These are phyloP conservation scores for Sebastes cheni DNA, from an alignment of 2,797 vertebrate species.

Conservation along the genomic window DNA sequence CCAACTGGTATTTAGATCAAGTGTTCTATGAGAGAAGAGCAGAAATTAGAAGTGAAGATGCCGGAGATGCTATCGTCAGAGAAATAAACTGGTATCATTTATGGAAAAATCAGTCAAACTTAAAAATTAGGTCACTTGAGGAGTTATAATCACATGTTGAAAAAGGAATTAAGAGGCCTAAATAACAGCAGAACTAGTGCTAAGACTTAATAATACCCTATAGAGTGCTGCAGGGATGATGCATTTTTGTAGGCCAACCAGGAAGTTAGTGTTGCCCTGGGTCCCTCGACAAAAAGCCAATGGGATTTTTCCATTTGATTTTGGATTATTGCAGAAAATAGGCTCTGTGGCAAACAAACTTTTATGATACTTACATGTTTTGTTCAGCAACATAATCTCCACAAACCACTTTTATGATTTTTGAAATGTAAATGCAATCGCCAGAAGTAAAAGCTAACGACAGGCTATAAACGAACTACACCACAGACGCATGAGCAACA, in stretches of 20 bases:
- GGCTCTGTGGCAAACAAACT: neutral
- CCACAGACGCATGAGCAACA: neutral
- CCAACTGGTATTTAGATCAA: constrained; percentile 29
- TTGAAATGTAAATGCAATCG: neutral
- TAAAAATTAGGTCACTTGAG: constrained; percentile 7
- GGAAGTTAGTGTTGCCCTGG: neutral
- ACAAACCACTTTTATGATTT: neutral
- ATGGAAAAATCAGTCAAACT: neutral
- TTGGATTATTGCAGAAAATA: no score
- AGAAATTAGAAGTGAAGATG: constrained; percentile 12
- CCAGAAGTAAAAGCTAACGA: neutral
- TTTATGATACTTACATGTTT: neutral
- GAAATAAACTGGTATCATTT: constrained; percentile 4
- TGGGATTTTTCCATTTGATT: no score
- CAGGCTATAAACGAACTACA: neutral
- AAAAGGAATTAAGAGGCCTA: neutral
- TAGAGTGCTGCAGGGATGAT: neutral
- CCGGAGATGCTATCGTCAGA: constrained; percentile 14
- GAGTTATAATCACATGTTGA: neutral
- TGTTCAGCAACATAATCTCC: neutral
- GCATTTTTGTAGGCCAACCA: neutral
- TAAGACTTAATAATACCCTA: neutral
- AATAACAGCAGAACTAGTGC: neutral
- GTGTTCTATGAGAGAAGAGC: neutral
- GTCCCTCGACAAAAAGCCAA: neutral